Base-by-base conservation (phyloP, 1,140 invertebrate genomes). In the Periplaneta americana region DNA sequence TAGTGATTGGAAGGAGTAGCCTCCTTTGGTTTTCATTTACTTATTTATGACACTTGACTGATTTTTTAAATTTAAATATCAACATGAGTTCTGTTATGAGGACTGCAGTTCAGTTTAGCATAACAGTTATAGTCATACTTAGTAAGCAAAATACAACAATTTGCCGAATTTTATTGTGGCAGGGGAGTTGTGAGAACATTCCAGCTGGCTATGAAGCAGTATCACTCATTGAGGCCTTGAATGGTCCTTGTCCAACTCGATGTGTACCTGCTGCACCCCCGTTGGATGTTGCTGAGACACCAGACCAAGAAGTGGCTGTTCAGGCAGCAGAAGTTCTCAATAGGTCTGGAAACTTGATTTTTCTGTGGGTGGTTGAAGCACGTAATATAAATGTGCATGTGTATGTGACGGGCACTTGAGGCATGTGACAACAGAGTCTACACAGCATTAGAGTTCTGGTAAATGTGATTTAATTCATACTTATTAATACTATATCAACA, bases 221-320 rank as follows among this genome's bases (percentile, higher is more conserved):
- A 74, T 97, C 98, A 0, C 89, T 99, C n/a, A 96, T 99, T 81
- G 98, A 99, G 90, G 98, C 98, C 10, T 89, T 99, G n/a, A 99
- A 99, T 91, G 98, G 98, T 1, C 97, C 97, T 4, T 92, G 92
- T 84, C 90, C 91, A 32, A 89, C 92, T 3, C 90, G 93, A 83
- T 88, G 88, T 48, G 88, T 89, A 22, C 88, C 91, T 28, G 88
- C 92, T 32, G 90, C 90, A 10, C 89, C 89, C 78, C 81, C 85
- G 9, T 34, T 83, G 32, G 91, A 92, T 86, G 88, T 89, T 33
- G 86, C 88, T 5, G 89, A 90, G 22, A 88, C 88, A 22, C 88
- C 88, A 81, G 86, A 91, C 85, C 88, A 91, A 22, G 91, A 92
- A 81, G 90, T 89, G 81, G 90, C 91, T 66, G 88, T 89, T 78